Percentiles rank a stretch among this genome's conserved stretches.
Evolutionary conservation across 2,797 vertebrate species (phyloP).

Genomic region (Eulemur coronatus): DNA sequence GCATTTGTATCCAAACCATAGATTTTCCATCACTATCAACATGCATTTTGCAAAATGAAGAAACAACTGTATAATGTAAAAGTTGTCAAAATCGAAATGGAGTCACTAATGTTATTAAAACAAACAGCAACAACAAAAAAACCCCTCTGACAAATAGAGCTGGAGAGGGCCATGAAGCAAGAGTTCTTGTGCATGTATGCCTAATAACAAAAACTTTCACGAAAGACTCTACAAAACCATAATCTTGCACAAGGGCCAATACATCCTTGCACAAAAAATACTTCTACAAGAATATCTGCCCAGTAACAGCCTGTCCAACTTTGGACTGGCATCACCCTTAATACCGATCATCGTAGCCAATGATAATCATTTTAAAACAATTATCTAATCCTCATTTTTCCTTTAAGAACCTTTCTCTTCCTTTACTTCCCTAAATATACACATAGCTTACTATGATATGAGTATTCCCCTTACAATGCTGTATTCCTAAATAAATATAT

Average conservation of each 20-base stretch:
- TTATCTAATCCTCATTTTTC: neutral
- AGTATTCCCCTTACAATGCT: neutral
- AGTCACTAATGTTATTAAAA: neutral
- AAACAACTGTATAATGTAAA: neutral
- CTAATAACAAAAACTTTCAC: neutral
- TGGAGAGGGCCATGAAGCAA: neutral
- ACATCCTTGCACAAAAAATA: neutral
- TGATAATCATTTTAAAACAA: neutral
- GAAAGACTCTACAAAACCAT: neutral
- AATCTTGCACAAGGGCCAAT: neutral
- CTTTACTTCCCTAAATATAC: neutral
- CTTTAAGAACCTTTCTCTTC: neutral
- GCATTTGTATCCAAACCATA: neutral
- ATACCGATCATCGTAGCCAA: neutral
- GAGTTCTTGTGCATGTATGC: neutral
- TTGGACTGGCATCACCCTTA: neutral
- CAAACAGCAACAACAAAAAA: neutral
- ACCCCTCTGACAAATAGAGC: neutral
- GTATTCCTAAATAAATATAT: neutral
- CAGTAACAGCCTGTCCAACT: neutral
- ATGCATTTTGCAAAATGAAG: constrained; percentile 17
- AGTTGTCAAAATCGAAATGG: neutral
- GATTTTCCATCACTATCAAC: neutral
- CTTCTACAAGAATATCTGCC: neutral
- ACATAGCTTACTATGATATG: neutral